phyloP scores from a whole-genome alignment of 53 echinoderm and acorn worm species.

The Hippasteria phrygiana region DNA sequence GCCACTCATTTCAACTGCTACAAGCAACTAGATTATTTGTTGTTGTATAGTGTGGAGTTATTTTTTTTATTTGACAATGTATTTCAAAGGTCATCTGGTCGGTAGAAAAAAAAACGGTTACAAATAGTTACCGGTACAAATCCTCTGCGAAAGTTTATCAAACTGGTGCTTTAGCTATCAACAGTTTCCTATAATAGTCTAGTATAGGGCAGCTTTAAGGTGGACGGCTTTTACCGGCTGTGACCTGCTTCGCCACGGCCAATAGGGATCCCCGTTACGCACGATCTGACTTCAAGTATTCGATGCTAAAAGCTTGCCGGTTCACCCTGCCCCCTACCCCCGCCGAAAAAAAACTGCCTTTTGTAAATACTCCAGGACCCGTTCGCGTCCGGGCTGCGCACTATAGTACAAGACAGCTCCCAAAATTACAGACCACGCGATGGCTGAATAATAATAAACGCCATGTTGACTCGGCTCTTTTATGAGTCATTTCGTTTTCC shows the following conservation, averaged over 20 bases:
- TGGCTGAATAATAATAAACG: neutral
- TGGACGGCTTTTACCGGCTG: neutral
- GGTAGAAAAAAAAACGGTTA: too few relatives aligned
- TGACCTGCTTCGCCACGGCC: constrained; percentile 23
- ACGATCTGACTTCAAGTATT: constrained; percentile 51
- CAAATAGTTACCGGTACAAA: too few relatives aligned
- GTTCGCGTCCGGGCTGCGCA: neutral
- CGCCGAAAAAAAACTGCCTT: neutral
- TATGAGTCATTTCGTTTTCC: constrained; percentile 27
- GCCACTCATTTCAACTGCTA: too few relatives aligned
- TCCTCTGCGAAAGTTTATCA: neutral
- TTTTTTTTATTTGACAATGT: too few relatives aligned
- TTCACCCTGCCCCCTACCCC: neutral
- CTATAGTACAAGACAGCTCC: neutral
- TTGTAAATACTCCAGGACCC: neutral
- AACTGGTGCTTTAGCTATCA: neutral
- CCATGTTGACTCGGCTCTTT: constrained; percentile 25
- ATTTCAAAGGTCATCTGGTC: too few relatives aligned
- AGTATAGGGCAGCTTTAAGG: neutral
- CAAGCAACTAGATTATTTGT: too few relatives aligned
- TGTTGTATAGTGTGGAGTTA: too few relatives aligned
- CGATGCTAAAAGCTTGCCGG: constrained; percentile 48
- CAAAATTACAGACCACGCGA: constrained; percentile 12
- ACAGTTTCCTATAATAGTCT: neutral
- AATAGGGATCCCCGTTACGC: constrained; percentile 27